Base-by-base conservation (phyloP, 2,888 invertebrate genomes). In the Caenorhabditis sp. region DNA sequence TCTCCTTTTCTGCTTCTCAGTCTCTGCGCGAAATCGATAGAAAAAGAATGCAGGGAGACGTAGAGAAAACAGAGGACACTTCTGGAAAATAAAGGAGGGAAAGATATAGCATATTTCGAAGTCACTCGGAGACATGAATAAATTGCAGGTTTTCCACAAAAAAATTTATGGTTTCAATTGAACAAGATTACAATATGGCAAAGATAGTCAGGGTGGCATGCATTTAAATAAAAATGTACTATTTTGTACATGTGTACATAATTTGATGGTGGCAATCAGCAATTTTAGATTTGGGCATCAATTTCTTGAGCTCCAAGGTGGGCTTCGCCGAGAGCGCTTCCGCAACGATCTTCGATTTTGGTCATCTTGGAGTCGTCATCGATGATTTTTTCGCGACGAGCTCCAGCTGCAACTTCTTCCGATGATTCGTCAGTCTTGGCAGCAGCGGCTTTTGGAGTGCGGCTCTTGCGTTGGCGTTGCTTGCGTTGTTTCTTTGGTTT, bases 281-380 rank as follows among this genome's bases (percentile, higher is more conserved):
- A 10, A 36, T 12, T 50, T 61, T 67, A 70, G 59, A 70, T 67
- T 50, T 75, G 64, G 8, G 67, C 70, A 27, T 75, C 70, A 31
- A 75, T 61, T 14, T 61, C 38, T 59, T 75, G 70, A n/a, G 75
- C 75, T 61, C 70, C 75, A 49, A 74, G 74, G 10, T 52, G 57
- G 38, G 59, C 70, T 25, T 75, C 70, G 49, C 59, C 67, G 12
- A 70, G 52, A 25, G 66, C 73, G 1, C 69, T 69, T 17, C 59
- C 70, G 59, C 70, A 70, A n/a, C 68, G 75, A 12, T 71, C 68
- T 7, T 31, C 31, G 10, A 31, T 4, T 31, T 31, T 31, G 20
- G 60, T 20, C 50, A 65, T 68, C 26, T 58, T 38, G 8, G 57
- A 10, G 14, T 26, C 53, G 17, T 63, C 70, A 21, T 58, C 57